Conservation (phyloP, 1,140 invertebrate genomes). For the Aleiodes sp. region DNA sequence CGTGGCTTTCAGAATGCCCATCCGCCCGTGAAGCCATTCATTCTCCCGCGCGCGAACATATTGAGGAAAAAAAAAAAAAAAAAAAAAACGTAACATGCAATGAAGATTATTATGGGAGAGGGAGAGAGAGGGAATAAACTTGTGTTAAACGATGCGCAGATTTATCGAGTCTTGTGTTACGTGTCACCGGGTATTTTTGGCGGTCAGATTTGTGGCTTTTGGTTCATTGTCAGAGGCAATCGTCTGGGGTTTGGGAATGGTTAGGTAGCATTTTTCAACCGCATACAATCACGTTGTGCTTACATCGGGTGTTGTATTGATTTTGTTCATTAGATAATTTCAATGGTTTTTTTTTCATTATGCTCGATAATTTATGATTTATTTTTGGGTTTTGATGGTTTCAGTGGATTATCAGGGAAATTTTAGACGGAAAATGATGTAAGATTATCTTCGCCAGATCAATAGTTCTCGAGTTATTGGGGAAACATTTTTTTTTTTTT, state of each 20-base stretch:
- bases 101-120: background rate
- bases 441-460: no score
- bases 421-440: no score
- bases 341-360: no score
- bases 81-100: background rate
- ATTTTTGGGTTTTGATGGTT: no score
- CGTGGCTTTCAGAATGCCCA: constrained; percentile 50
- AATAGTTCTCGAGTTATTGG: no score
- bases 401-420: no score
- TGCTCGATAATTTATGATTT: no score
- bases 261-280: background rate
- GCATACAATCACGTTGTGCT: constrained; percentile 2
- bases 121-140: background rate
- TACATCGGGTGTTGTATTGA: no score
- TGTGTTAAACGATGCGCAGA: constrained; percentile 40
- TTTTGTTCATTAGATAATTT: no score
- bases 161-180: constrained; percentile 41
- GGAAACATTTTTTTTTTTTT: no score
- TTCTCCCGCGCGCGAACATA: constrained; percentile 34
- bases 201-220: constrained; percentile 57
- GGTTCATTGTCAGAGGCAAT: constrained; percentile 51
- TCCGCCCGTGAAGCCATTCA: constrained; percentile 54
- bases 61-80: background rate
- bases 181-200: constrained; percentile 41
- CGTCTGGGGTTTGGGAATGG: background rate